Evolutionary conservation across 2,797 vertebrate genomes (phyloP), one percentile per base, ranked within the genome.

Genomic region (Fratercula arctica): DNA sequence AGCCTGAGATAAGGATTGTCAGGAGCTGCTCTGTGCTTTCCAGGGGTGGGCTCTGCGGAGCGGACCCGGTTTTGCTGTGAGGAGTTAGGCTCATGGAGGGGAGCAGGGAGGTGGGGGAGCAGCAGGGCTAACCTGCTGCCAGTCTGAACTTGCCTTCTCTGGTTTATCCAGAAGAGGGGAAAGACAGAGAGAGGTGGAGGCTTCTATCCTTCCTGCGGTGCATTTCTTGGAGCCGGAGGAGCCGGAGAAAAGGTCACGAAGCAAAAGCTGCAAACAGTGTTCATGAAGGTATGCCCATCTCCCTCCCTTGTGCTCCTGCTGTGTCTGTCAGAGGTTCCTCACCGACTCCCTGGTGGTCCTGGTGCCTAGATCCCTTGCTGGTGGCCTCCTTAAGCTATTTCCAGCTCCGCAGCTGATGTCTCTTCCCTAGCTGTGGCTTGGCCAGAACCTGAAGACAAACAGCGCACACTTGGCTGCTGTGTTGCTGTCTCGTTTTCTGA

Each of bases 141-240:
- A 3, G 45, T 61, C 76, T 91, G 64, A 96, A 74, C 28, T 92
- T 11, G n/a, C 45, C 53, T 67, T 85, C 37, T 93, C 39, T 84
- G n/a, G 10, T 94, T 91, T 74, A 63, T 95, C 61, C 51, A 86
- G 92, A 93, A 95, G 93, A 96, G 11, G 35, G 11, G 39, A 95
- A 87, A 70, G 54, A 59, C 18, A 75, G 46, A 7, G 57, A 91
- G 54, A 97, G 89, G 26, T 95, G 89, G 66, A 93, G 88, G n/a
- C 48, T 97, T 28, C 88, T 90, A 10, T 74, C 73, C 67, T 94
- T 97, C 45, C 74, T 97, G 84, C 57, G 11, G 17, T 97, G 97
- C 48, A 24, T 97, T 69, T 85, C 91, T 31, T 96, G 87, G 95
- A 96, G 94, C n/a, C 85, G 26, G 59, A 95, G 88, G 59, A 97